These are phyloP conservation scores for Paraescarpia echinospica DNA, from an alignment of 1,140 invertebrate species.

Conservation along the genomic window DNA sequence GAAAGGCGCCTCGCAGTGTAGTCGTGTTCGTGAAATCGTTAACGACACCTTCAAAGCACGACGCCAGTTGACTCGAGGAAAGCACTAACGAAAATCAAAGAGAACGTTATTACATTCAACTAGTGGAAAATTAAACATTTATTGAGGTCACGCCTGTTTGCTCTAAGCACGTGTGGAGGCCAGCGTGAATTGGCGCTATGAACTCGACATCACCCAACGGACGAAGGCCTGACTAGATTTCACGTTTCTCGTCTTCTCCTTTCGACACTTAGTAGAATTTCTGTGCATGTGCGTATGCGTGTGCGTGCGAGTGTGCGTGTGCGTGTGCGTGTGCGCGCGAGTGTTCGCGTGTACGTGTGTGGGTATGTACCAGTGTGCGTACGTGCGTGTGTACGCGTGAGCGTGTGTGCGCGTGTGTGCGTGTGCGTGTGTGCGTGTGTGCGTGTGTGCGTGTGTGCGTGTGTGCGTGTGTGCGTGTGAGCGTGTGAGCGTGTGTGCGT, in stretches of 20 bases:
- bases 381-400: no score
- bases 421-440: no score
- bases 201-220: not conserved
- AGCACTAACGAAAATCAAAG: constrained; percentile 1
- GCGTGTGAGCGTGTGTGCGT: no score
- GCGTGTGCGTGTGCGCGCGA: no score
- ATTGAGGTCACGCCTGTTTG: not conserved
- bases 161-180: not conserved
- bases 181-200: not conserved
- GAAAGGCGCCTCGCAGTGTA: not conserved
- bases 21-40: constrained; percentile 4
- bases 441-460: no score
- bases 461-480: no score
- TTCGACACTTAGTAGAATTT: not conserved
- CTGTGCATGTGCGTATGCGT: not conserved
- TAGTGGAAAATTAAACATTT: constrained; percentile 6
- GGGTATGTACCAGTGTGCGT: no score
- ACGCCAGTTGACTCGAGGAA: not conserved
- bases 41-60: not conserved
- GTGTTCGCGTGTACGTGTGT: no score
- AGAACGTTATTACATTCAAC: not conserved
- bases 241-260: not conserved
- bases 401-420: no score
- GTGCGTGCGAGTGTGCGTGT: no score
- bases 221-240: not conserved